Conservation (phyloP, 2,797 vertebrate species). For the Margarornis squamiger region DNA sequence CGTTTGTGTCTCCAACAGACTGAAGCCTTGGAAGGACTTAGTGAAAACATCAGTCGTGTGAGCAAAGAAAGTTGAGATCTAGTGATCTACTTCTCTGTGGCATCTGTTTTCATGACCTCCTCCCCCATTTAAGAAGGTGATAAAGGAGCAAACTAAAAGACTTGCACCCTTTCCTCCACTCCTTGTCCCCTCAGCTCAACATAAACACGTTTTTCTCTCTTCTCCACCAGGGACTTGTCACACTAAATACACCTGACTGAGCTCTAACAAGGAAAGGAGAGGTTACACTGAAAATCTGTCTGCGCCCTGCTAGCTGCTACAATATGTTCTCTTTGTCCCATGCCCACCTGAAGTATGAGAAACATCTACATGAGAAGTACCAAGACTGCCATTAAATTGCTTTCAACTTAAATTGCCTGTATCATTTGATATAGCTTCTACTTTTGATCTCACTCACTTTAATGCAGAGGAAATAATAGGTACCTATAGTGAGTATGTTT, state of each 20-base stretch:
- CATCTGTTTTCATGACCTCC: background rate
- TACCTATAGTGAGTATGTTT: background rate
- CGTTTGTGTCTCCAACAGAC: background rate
- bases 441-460: background rate
- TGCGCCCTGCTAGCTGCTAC: background rate
- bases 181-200: background rate
- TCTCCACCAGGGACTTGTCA: background rate
- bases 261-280: background rate
- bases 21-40: background rate
- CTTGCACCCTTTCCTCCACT: background rate
- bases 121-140: background rate
- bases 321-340: background rate
- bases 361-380: background rate
- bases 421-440: background rate
- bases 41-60: background rate
- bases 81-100: background rate
- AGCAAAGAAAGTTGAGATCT: background rate
- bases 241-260: background rate
- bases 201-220: background rate
- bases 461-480: background rate
- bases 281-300: background rate
- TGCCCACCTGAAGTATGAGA: background rate
- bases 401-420: background rate
- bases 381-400: background rate
- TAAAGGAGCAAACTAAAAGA: background rate